These are phyloP conservation scores for Aldrovandia affinis DNA, from an alignment of 2,797 vertebrate species.

Conservation along the genomic window DNA sequence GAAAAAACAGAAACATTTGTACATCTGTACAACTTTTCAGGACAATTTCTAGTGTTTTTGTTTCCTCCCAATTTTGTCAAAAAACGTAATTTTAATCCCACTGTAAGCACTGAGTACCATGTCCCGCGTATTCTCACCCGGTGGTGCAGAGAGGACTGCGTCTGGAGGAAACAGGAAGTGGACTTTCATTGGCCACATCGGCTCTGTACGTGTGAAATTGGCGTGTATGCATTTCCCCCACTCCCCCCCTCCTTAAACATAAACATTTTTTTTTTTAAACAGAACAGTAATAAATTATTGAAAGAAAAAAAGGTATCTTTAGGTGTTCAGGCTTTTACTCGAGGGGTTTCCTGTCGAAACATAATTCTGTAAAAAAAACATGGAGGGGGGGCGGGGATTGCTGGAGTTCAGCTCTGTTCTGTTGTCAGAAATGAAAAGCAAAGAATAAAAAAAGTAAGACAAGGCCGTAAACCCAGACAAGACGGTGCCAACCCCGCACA, in stretches of 20 bases:
- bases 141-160: constrained; percentile 42
- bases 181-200: constrained; percentile 64
- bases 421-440: constrained; percentile 27
- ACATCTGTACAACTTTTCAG: constrained; percentile 54
- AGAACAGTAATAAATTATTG: constrained; percentile 67
- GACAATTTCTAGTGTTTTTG: constrained; percentile 22
- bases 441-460: background rate
- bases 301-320: constrained; percentile 62
- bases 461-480: background rate
- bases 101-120: constrained; percentile 51
- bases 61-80: constrained; percentile 38
- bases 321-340: constrained; percentile 56
- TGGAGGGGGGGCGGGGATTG: constrained; percentile 52
- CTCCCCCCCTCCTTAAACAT: constrained; percentile 30
- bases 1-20: constrained; percentile 58
- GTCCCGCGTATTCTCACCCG: constrained; percentile 44
- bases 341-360: constrained; percentile 50
- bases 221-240: constrained; percentile 56
- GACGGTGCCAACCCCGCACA: background rate
- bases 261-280: constrained; percentile 46
- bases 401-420: constrained; percentile 46
- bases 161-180: background rate
- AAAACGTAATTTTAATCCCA: constrained; percentile 25
- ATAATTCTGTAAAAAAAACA: constrained; percentile 42
- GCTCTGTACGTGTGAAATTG: constrained; percentile 63